Base-by-base conservation (phyloP, 2,797 vertebrate species). In the Neostethus bicornis region DNA sequence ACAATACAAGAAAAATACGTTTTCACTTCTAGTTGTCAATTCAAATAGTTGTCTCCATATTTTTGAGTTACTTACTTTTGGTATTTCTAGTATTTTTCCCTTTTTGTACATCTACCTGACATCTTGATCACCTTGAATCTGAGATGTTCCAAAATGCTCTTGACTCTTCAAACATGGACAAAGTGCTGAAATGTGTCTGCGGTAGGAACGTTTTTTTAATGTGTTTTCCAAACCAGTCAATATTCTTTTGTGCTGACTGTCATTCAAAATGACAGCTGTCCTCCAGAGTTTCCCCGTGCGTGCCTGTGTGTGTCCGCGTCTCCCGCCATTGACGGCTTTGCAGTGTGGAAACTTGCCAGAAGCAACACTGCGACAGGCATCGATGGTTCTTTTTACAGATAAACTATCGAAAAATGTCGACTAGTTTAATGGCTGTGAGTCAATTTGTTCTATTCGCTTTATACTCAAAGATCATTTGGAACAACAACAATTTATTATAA, bases 221-320 rank as follows among this genome's bases (percentile, higher is more conserved):
- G 58, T 63, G 28, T 46, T 54, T 52, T 52, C 45, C 41, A 64
- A 47, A 41, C 55, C 49, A 66, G 61, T 84, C 79, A 64, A 79
- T 77, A 70, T 25, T 55, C 48, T 44, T 70, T 78, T 74, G 71
- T 75, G 5, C 39, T 54, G 70, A 72, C 61, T 78, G 75, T 70
- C 77, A 70, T 71, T 65, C 70, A 70, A 61, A 35, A 1, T 68
- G 77, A 79, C 79, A 66, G 73, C 62, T 72, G 69, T 69, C 70
- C 75, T 73, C 72, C 32, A 20, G 51, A 47, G 49, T 32, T 73
- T 38, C n/a, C 9, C 39, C 7, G n/a, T 28, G 48, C 52, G 25
- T 53, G 55, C 35, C 34, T 54, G 50, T 53, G 53, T 47, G 31
- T 39, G 57, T 42, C 13, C n/a, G n/a, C 44, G 62, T 35, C 42